These are phyloP conservation scores for Malacoctenus gilli DNA, from an alignment of 2,797 vertebrate species.

Conservation along the genomic window DNA sequence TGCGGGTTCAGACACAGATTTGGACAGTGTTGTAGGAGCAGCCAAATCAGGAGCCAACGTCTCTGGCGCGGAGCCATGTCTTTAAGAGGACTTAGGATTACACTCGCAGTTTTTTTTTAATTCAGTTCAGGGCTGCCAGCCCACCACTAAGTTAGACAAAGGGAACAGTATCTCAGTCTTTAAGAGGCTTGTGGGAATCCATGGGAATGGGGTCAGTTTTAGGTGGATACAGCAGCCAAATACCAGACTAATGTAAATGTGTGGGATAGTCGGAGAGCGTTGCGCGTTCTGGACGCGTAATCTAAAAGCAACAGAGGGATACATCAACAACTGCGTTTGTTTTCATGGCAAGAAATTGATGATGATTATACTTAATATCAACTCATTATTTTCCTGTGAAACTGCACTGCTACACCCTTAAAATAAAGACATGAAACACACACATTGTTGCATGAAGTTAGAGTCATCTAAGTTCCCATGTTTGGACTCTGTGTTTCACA, in stretches of 20 bases:
- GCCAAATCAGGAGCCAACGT: conserved; percentile 41
- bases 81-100: conserved; percentile 43
- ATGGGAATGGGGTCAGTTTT: conserved; percentile 67
- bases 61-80: conserved; percentile 38
- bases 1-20: conserved; percentile 24
- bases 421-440: no score
- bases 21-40: conserved; percentile 28
- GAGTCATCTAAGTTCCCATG: no score
- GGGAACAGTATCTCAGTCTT: conserved; percentile 39
- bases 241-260: conserved; percentile 38
- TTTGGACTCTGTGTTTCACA: no score
- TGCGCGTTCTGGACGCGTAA: conserved; percentile 18
- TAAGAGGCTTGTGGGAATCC: conserved; percentile 42
- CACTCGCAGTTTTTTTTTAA: conserved; percentile 48
- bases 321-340: no score
- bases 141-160: conserved; percentile 48
- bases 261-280: conserved; percentile 19
- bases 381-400: no score
- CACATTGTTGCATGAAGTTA: no score
- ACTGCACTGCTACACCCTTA: no score
- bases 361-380: no score
- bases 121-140: conserved; percentile 35
- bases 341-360: no score
- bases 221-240: conserved; percentile 35
- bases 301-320: conserved; percentile 5